phyloP scores from a whole-genome alignment of 2,888 invertebrate species.

The Apamea epomidion region DNA sequence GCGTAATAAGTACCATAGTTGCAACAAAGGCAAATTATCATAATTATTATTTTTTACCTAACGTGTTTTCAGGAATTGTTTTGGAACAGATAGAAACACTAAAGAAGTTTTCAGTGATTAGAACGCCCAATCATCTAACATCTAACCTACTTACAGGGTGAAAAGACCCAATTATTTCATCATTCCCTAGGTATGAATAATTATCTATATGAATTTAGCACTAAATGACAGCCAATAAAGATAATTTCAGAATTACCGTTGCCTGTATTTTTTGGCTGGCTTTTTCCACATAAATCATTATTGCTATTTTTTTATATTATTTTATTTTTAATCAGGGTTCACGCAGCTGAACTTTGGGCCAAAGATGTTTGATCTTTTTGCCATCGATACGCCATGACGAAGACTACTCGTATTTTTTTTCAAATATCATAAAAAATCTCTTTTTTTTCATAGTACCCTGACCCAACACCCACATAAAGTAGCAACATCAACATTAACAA shows the following conservation, averaged over 20 bases:
- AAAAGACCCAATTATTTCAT: neutral
- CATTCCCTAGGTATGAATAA: neutral
- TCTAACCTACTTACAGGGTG: neutral
- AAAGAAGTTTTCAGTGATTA: neutral
- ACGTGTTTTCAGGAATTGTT: neutral
- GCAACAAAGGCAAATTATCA: neutral
- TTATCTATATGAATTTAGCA: neutral
- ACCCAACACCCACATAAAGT: slow-evolving; percentile 75
- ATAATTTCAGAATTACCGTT: neutral
- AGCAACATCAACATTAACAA: slow-evolving; percentile 76
- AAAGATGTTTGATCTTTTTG: no score
- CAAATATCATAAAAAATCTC: neutral
- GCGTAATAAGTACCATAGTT: neutral
- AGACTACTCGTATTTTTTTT: neutral
- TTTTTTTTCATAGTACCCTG: neutral
- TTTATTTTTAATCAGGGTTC: neutral
- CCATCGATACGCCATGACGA: neutral
- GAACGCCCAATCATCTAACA: neutral
- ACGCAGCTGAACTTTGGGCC: neutral
- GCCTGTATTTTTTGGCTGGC: neutral
- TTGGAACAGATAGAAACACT: neutral
- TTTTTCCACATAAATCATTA: neutral
- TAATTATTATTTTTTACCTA: neutral
- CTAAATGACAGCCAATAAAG: neutral
- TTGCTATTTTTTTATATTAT: no score